Percentiles rank a stretch among this genome's conserved stretches.
phyloP scores from a whole-genome alignment of 2,113 vertebrate species.

The Nannobrachium achirus region DNA sequence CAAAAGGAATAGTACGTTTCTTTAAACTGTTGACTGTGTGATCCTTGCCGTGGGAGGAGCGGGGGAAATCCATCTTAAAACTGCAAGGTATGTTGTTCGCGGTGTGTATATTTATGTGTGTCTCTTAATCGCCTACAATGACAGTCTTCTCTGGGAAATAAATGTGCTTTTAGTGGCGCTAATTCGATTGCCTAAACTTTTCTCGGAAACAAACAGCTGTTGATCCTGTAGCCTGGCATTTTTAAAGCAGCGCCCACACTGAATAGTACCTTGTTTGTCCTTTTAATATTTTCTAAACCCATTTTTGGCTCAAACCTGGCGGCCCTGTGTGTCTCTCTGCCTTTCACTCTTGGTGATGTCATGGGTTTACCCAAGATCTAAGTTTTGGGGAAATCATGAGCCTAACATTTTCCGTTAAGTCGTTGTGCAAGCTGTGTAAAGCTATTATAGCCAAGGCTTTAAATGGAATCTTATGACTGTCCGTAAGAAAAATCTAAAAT shows the following conservation, averaged over 20 bases:
- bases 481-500: no score
- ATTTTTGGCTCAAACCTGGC: no score
- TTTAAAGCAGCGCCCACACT: background rate
- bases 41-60: background rate
- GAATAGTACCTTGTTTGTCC: background rate
- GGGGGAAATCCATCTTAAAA: background rate
- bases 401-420: constrained; percentile 55
- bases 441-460: no score
- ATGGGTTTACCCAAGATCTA: constrained; percentile 15
- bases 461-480: no score
- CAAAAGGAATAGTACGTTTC: background rate
- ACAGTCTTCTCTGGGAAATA: no score
- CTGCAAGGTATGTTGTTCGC: background rate
- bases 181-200: no score
- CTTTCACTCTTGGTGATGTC: background rate
- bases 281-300: background rate
- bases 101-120: no score
- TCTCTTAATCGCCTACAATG: no score
- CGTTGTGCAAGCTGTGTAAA: constrained; percentile 4
- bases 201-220: no score
- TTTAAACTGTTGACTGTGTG: background rate
- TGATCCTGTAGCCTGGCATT: no score
- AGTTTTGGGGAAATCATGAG: constrained; percentile 36
- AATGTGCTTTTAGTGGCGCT: no score
- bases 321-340: no score